phyloP scores from a whole-genome alignment of 2,797 vertebrate genomes.

The Ctenochaetus hawaiiensis region DNA sequence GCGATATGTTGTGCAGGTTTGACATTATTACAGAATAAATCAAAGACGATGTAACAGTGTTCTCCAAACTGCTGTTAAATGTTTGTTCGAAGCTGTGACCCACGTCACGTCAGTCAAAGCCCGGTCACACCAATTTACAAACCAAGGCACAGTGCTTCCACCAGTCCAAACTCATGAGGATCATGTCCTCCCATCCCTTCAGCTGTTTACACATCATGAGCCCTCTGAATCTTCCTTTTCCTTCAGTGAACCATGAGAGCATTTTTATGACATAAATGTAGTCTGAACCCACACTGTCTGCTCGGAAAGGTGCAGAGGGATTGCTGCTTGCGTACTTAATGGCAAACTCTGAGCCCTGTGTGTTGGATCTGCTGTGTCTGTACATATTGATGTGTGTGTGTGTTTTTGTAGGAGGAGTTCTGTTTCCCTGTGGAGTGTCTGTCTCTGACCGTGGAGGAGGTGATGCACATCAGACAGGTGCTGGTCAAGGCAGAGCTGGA shows the following conservation, averaged over 20 bases:
- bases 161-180: background rate
- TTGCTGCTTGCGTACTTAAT: constrained; percentile 22
- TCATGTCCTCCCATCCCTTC: constrained; percentile 6
- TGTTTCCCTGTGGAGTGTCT: constrained; percentile 97
- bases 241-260: constrained; percentile 23
- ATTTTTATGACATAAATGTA: constrained; percentile 27
- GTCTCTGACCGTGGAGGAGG: constrained; percentile 96
- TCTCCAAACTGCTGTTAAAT: background rate
- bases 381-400: constrained; percentile 12
- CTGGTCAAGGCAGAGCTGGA: constrained; percentile 98
- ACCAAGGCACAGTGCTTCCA: background rate
- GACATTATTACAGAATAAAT: background rate
- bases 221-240: constrained; percentile 2
- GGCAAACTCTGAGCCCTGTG: constrained; percentile 27
- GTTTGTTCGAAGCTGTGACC: background rate
- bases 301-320: constrained; percentile 19
- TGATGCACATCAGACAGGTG: constrained; percentile 99
- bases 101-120: background rate
- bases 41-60: background rate
- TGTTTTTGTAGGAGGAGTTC: constrained; percentile 93
- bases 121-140: background rate
- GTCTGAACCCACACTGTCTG: constrained; percentile 6
- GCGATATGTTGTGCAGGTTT: background rate
- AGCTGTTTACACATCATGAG: constrained; percentile 18
- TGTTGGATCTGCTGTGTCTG: background rate